These are phyloP conservation scores for Mus caroli DNA, from an alignment of 2,797 vertebrate genomes.

Conservation along the genomic window DNA sequence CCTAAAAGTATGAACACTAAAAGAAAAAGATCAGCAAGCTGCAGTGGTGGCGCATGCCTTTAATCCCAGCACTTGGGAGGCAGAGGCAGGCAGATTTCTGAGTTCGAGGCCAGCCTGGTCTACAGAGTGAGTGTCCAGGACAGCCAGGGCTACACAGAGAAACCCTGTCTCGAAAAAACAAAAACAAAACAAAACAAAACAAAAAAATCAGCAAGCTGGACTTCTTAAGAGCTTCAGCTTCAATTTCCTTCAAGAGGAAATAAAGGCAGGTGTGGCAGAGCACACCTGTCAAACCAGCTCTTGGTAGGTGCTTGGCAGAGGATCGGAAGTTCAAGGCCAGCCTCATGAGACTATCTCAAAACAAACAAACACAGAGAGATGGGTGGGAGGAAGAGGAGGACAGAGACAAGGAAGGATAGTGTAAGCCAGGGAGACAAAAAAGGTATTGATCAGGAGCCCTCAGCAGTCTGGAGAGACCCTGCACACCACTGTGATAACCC, in stretches of 20 bases:
- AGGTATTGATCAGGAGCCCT: no score
- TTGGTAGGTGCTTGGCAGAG: not conserved
- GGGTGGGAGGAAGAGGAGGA: not conserved
- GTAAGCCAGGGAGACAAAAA: not conserved
- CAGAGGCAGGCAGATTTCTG: no score
- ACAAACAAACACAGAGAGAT: not conserved
- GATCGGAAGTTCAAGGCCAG: not conserved
- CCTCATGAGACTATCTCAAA: not conserved
- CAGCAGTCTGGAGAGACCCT: not conserved
- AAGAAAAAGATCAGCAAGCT: not conserved
- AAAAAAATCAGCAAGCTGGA: not conserved
- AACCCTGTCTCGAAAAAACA: no score
- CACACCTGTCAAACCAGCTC: not conserved
- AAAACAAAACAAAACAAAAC: no score
- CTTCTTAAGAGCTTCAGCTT: not conserved
- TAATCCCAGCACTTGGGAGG: no score
- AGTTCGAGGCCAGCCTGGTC: no score
- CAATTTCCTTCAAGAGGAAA: not conserved
- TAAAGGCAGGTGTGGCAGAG: not conserved
- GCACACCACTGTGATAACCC: not conserved
- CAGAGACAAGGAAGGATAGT: not conserved
- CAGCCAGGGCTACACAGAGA: no score
- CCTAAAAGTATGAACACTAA: not conserved
- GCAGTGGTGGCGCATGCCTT: no score
- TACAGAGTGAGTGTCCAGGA: no score